Conservation (phyloP, 1,140 invertebrate species). For the Nixonia krombeini region DNA sequence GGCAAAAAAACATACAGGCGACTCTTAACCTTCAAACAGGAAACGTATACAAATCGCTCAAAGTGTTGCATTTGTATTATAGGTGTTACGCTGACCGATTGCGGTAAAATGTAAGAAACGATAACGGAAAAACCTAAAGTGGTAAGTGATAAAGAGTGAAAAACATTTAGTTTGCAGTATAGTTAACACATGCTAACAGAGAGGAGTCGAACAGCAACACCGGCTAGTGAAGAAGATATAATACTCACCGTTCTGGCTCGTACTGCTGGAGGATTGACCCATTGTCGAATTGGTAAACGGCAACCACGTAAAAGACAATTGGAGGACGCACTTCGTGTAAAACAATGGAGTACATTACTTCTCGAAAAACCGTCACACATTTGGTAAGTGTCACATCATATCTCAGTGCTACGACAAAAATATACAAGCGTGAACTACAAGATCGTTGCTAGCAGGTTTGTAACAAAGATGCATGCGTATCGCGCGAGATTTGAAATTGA, state of each 20-base stretch:
- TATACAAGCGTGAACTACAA: no score
- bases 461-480: no score
- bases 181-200: conserved; percentile 49
- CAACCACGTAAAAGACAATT: conserved; percentile 33
- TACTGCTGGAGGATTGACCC: conserved; percentile 66
- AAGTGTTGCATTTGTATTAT: conserved; percentile 1
- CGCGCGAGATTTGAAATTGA: no score
- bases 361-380: conserved; percentile 54
- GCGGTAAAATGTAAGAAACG: conserved; percentile 17
- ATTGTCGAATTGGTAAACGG: conserved; percentile 45
- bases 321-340: conserved; percentile 37
- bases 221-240: conserved; percentile 4
- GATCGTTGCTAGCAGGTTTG: no score
- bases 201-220: background rate
- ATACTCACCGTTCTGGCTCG: conserved; percentile 65
- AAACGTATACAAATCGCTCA: conserved; percentile 19
- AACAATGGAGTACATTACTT: conserved; percentile 43
- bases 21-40: background rate
- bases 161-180: background rate
- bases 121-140: background rate
- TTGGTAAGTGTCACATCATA: conserved; percentile 53
- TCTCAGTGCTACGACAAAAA: no score
- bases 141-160: background rate
- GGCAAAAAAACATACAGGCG: background rate
- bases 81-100: conserved; percentile 3